Evolutionary conservation across 2,797 vertebrate species (phyloP).

Genomic region (Nasua narica): DNA sequence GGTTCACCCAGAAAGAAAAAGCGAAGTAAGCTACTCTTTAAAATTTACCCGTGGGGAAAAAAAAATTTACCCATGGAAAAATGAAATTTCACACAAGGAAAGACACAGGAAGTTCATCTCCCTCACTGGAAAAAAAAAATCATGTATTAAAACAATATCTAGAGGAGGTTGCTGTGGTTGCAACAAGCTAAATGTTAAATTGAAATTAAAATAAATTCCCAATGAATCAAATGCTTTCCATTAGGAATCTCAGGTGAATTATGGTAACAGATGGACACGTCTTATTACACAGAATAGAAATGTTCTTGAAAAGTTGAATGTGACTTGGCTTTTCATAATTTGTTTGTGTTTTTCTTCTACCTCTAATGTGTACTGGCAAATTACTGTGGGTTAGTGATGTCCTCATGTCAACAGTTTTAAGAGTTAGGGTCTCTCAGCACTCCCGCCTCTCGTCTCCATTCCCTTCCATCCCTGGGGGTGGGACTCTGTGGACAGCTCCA

Average conservation of each 20-base stretch:
- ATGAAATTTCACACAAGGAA: neutral
- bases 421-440: neutral
- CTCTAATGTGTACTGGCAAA: neutral
- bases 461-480: neutral
- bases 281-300: neutral
- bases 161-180: neutral
- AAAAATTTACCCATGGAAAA: no score
- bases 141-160: neutral
- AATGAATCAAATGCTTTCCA: neutral
- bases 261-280: neutral
- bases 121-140: neutral
- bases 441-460: accelerated
- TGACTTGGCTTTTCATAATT: neutral
- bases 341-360: neutral
- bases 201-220: neutral
- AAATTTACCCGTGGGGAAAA: no score
- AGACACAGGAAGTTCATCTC: neutral
- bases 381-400: neutral
- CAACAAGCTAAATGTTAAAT: neutral
- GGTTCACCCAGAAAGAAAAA: neutral
- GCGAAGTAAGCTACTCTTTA: neutral
- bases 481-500: accelerated
- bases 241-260: neutral
- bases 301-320: neutral
- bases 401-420: neutral